Base-by-base conservation (phyloP, 1,140 invertebrate species). In the Bemisia tabaci region DNA sequence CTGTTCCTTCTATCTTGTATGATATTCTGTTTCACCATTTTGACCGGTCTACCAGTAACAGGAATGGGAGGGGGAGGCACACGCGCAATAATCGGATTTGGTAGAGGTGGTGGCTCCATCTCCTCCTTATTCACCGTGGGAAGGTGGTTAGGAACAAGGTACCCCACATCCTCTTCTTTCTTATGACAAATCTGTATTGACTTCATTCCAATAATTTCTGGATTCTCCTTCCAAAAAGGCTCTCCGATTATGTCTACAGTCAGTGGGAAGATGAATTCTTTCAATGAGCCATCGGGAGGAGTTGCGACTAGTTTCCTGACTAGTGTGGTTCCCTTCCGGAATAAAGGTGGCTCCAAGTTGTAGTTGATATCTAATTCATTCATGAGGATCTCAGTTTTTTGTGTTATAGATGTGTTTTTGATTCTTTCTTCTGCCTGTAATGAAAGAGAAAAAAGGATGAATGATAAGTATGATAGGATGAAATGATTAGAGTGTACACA, bases 331-430 rank as follows among this genome's bases (percentile, higher is more conserved):
- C 95, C 95, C 79, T 97, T 97, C 70, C 88, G 85, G 74, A 86
- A 96, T 69, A 96, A 83, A 68, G 86, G 80, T 58, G 85, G 84
- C 75, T 95, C 85, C 74, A 92, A 91, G 74, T 98, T 97, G 75
- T 98, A 98, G 79, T 98, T 98, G 22, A 93, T 89, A 63, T 85
- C 84, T 80, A 95, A 97, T 72, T 94, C 84, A 72, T 87, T 84
- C 75, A 92, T 97, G 33, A 98, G 80, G 59, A 98, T 82, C 79
- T 98, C 95, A 83, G 97, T 95, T 80, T 98, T 97, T 71, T 96
- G 91, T 26, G 85, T 82, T 17, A 93, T 88, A 1, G 94, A 75
- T 25, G 94, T 95, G 9, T 92, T 92, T 77, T 86, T 85, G 24
- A 97, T 79, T 73, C 82, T 79, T 74, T 89, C 84, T 77, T 95